Evolutionary conservation across 2,113 vertebrate genomes (phyloP).

Genomic region (Corvus hawaiiensis): DNA sequence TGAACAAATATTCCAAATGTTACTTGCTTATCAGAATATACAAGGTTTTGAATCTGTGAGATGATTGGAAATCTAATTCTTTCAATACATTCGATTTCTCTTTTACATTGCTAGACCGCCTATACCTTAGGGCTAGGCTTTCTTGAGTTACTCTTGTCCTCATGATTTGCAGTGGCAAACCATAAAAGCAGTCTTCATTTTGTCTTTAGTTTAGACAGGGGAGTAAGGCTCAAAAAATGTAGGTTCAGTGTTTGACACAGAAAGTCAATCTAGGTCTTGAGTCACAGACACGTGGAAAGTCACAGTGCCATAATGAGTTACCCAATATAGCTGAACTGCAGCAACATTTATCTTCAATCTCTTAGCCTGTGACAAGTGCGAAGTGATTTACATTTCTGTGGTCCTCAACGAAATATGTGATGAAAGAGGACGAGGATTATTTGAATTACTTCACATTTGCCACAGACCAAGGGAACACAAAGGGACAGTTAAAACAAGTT

Average conservation of each 20-base stretch:
- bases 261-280: not conserved
- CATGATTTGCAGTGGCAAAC: not conserved
- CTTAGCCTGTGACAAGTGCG: slow-evolving; percentile 38
- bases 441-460: slow-evolving; percentile 30
- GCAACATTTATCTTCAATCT: not conserved
- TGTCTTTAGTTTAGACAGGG: not conserved
- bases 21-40: not conserved
- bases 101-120: accelerated
- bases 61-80: not conserved
- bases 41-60: not conserved
- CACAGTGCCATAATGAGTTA: not conserved
- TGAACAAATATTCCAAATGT: not conserved
- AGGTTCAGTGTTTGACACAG: not conserved
- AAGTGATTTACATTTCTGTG: slow-evolving; percentile 41
- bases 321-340: slow-evolving; percentile 12
- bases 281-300: not conserved
- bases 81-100: not conserved
- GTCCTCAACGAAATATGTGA: slow-evolving; percentile 10
- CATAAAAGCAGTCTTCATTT: not conserved
- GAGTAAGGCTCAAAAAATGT: not conserved
- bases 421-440: slow-evolving; percentile 20
- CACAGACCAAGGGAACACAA: not conserved
- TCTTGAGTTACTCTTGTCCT: not conserved
- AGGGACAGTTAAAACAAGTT: not conserved
- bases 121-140: not conserved